Evolutionary conservation across 2,888 invertebrate species (phyloP), one percentile per base, ranked within the genome.

Genomic region (Trachelus tabidus): DNA sequence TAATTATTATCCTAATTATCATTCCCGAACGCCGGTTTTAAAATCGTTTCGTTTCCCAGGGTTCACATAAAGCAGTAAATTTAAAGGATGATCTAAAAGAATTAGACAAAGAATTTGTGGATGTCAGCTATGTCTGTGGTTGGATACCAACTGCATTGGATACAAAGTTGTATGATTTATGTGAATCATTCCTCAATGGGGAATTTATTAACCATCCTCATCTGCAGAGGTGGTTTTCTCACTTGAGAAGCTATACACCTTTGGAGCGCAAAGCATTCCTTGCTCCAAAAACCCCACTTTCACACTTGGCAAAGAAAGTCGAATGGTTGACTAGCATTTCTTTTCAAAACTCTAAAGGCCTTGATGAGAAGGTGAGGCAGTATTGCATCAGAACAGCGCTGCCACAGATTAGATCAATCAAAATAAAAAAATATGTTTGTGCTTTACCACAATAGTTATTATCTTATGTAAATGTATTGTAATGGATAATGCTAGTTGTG

Each of bases 161-260:
- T 89, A 87, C 91, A 81, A 89, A 92, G 83, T 83, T 92, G 69
- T 92, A 90, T 89, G 85, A 92, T 88, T 81, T 85, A 69, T 87
- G 87, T 81, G 73, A 73, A 35, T 77, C 76, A 12, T 78, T 82
- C 79, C 75, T 82, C 69, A 82, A 90, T 78, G 85, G 90, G 84
- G 90, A 92, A 85, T 89, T 93, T 80, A 85, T 89, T 76, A 91
- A 91, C 82, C 93, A 92, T 89, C 89, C 89, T 77, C 89, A 94
- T 88, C 88, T 95, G 83, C 92, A 91, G 87, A 92, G 94, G 90
- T 95, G 95, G 95, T 93, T 92, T 90, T 89, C 92, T 90, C 94
- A 94, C 91, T 93, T 95, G 91, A 90, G 92, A 91, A 94, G 94
- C 92, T 95, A 93, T 91, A 92, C 92, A 88, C 90, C 90, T 82